Evolutionary conservation across 2,797 vertebrate genomes (phyloP), one percentile per base, ranked within the genome.

Genomic region (Epinephelus coioides): DNA sequence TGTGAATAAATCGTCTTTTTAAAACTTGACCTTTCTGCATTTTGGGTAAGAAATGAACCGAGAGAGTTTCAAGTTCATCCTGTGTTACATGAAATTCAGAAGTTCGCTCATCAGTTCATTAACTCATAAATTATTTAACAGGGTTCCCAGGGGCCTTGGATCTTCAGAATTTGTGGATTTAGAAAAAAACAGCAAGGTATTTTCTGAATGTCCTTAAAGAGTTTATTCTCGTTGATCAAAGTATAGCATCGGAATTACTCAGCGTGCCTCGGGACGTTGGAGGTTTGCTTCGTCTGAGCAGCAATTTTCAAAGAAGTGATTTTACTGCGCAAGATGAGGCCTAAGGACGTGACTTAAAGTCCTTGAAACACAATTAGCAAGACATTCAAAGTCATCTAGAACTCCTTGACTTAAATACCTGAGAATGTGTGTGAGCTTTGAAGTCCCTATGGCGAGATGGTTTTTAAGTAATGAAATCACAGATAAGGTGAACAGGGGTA

Each of bases 401-500:
- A 59, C 21, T 69, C 53, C 68, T 27, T 74, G 13, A 43, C 46
- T 40, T 40, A 49, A 19, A 65, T 30, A 44, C 10, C 2, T 63
- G n/a, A 50, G 30, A 23, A 14, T 30, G 49, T 50, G 55, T 21
- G 6, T 21, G 23, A 63, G 50, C 46, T 30, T 66, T 69, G 47
- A 56, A 19, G 9, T 38, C 23, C 5, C 25, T 25, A 62, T 7
- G 38, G 23, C 5, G 11, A 71, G 11, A 57, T 50, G 49, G 51
- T 43, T 65, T 47, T 53, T 69, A 55, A 68, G 64, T n/a, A 30
- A 62, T 55, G n/a, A 69, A 25, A 49, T 60, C 53, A 15, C 49
- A 18, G 19, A 44, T 12, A 19, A 69, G 66, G 55, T 53, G 34
- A 65, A 25, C 30, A 21, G 44, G 60, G 66, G 27, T 25, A 15